A percentile compares a stretch with the other conserved stretches of the same genome.
These are phyloP conservation scores for Myopa tessellatipennis DNA, from an alignment of 2,888 invertebrate genomes.

Conservation along the genomic window DNA sequence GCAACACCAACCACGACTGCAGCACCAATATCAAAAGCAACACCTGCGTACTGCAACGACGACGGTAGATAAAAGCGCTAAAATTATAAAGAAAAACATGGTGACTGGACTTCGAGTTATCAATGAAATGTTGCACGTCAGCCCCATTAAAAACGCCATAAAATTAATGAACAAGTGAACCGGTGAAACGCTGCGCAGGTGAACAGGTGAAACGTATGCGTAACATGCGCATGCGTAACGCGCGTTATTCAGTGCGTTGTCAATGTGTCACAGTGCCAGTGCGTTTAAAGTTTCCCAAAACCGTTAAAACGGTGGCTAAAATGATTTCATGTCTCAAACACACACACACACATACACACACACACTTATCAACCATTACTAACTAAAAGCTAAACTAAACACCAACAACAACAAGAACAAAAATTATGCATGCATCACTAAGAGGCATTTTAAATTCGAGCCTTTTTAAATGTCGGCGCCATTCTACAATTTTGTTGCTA, in stretches of 20 bases:
- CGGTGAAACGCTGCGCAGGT: constrained; percentile 14
- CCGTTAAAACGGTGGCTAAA: not conserved
- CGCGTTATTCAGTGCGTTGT: constrained; percentile 30
- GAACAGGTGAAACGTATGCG: not conserved
- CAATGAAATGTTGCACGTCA: constrained; percentile 34
- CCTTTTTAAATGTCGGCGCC: not conserved
- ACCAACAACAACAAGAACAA: constrained; percentile 1
- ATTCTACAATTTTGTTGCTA: not conserved
- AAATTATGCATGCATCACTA: not conserved
- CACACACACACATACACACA: too few species aligned
- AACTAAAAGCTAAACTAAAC: not conserved
- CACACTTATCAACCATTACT: too few species aligned
- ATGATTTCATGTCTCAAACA: constrained; percentile 5
- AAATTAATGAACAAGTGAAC: constrained; percentile 20
- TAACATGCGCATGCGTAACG: constrained; percentile 34
- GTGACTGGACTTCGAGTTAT: not conserved
- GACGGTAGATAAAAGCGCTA: not conserved
- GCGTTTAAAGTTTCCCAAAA: not conserved
- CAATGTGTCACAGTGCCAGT: constrained; percentile 24
- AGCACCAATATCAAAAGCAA: not conserved
- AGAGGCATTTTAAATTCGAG: constrained; percentile 1
- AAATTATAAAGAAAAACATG: not conserved
- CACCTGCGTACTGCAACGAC: not conserved
- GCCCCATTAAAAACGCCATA: constrained; percentile 33
- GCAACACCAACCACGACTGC: not conserved